Evolutionary conservation across 2,797 vertebrate genomes (phyloP).

Genomic region (Xiphophorus birchmanni): DNA sequence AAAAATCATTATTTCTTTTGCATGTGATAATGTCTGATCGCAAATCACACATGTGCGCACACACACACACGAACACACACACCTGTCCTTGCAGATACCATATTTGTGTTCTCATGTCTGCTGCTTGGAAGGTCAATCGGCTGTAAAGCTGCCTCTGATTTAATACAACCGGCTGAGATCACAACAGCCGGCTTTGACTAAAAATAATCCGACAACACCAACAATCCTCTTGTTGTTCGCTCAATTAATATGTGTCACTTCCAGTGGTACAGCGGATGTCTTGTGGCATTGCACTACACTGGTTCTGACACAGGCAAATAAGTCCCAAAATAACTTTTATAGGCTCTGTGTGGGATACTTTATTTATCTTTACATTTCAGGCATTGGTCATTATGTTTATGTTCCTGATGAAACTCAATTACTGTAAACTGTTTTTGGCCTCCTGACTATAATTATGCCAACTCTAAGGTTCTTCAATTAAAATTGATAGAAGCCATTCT

Average conservation of each 20-base stretch:
- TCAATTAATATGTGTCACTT: constrained; percentile 48
- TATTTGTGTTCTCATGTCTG: constrained; percentile 66
- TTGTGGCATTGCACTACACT: neutral
- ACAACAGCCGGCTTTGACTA: constrained; percentile 41
- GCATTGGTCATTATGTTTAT: neutral
- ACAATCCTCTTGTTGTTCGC: constrained; percentile 34
- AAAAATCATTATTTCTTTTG: constrained; percentile 40
- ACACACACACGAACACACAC: constrained; percentile 6
- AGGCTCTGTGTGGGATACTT: neutral
- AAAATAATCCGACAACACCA: constrained; percentile 61
- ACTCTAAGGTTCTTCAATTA: neutral
- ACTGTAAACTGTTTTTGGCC: neutral
- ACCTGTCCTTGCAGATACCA: constrained; percentile 70
- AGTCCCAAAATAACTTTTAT: neutral
- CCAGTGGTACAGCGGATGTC: neutral
- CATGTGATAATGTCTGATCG: constrained; percentile 23
- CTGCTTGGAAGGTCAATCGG: constrained; percentile 58
- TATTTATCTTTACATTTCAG: neutral
- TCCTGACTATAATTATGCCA: neutral
- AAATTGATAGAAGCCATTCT: neutral
- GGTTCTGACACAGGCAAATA: constrained; percentile 5
- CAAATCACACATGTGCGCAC: constrained; percentile 2
- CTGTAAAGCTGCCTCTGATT: constrained; percentile 75
- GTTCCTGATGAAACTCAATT: neutral
- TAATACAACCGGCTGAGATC: constrained; percentile 75